Percentiles rank a stretch among this genome's conserved stretches.
These are phyloP conservation scores for Dolichotis patagonum DNA, from an alignment of 2,113 vertebrate genomes.

Conservation along the genomic window DNA sequence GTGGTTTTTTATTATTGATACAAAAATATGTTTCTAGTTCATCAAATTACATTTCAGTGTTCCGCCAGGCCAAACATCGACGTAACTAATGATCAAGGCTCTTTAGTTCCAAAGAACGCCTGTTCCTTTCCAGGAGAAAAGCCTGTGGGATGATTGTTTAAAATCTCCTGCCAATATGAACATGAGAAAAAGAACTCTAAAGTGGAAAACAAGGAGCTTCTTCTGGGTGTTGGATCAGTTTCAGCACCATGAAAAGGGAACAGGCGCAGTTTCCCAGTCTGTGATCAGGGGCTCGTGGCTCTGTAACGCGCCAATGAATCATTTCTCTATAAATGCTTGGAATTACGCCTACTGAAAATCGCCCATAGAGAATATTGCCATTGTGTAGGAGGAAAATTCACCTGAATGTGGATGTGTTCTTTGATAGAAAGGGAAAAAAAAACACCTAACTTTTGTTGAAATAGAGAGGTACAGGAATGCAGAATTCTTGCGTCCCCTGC, in stretches of 20 bases:
- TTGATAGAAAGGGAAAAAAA: slow-evolving; percentile 23
- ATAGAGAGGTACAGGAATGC: not conserved
- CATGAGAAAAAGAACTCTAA: slow-evolving; percentile 59
- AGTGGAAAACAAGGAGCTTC: slow-evolving; percentile 55
- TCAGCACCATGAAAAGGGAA: slow-evolving; percentile 20
- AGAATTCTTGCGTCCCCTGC: not conserved
- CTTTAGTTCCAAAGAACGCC: slow-evolving; percentile 73
- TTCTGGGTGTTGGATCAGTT: slow-evolving; percentile 54
- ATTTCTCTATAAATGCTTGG: not conserved
- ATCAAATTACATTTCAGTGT: slow-evolving; percentile 58
- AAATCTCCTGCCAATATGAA: slow-evolving; percentile 67
- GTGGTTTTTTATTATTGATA: slow-evolving; percentile 52
- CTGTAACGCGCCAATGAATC: not conserved
- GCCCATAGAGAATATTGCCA: not conserved
- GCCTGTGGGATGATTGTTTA: slow-evolving; percentile 57
- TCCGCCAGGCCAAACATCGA: slow-evolving; percentile 65
- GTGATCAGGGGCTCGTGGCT: not conserved
- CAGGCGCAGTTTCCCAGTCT: not conserved
- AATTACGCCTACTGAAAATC: not conserved
- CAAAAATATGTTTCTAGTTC: slow-evolving; percentile 65
- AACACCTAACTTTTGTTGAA: not conserved
- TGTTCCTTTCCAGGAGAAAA: slow-evolving; percentile 71
- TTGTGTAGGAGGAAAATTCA: not conserved
- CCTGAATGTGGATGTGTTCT: not conserved
- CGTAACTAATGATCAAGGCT: slow-evolving; percentile 65